Conservation (phyloP, 2,888 invertebrate genomes). For the Seira ritae region DNA sequence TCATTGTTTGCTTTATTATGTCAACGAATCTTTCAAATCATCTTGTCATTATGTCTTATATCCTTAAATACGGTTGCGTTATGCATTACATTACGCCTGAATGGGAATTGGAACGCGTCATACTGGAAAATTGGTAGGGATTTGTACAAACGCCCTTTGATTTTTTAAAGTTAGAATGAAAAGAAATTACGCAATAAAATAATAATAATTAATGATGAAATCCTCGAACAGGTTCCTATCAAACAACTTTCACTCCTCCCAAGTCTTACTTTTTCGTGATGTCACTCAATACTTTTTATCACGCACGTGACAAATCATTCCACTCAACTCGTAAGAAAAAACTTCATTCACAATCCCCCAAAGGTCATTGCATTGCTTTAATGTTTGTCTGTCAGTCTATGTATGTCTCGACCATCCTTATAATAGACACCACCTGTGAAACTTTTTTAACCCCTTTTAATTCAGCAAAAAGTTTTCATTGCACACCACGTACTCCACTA, state of each 20-base stretch:
- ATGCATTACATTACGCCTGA: too few relatives aligned
- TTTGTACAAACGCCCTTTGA: too few relatives aligned
- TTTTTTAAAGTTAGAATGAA: too few relatives aligned
- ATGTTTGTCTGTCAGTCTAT: too few relatives aligned
- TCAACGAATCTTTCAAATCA: too few relatives aligned
- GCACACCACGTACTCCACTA: neutral
- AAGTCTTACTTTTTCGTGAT: too few relatives aligned
- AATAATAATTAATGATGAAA: too few relatives aligned
- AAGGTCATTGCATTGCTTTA: neutral
- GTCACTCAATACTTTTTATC: neutral
- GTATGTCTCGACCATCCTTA: too few relatives aligned
- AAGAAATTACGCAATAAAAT: too few relatives aligned
- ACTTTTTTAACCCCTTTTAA: neutral
- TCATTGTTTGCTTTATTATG: conserved; percentile 25
- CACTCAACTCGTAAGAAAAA: conserved; percentile 5
- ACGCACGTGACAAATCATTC: neutral
- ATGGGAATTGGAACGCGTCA: conserved; percentile 44
- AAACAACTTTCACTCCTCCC: too few relatives aligned
- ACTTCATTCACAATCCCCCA: neutral
- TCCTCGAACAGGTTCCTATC: too few relatives aligned
- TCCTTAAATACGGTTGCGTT: too few relatives aligned
- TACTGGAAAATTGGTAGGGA: conserved; percentile 39
- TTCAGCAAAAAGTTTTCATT: neutral
- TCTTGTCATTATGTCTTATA: conserved; percentile 13
- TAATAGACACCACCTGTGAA: neutral